Conservation (phyloP, 2,888 invertebrate genomes). For the Microdon myrmicae region DNA sequence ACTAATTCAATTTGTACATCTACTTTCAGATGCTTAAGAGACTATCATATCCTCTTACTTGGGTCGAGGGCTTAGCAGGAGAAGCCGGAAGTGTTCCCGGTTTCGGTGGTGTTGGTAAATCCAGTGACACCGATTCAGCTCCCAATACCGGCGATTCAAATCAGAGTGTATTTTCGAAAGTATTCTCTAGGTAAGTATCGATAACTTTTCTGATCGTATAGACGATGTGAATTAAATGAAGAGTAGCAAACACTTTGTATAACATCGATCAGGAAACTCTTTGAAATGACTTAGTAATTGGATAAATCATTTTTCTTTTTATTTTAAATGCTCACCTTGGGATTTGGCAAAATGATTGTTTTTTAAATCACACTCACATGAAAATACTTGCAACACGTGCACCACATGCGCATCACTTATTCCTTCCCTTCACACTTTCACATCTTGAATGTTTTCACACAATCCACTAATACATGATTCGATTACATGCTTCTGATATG, state of each 20-base stretch:
- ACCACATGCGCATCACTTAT: slow-evolving; percentile 8
- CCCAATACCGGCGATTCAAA: slow-evolving; percentile 69
- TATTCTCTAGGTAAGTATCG: slow-evolving; percentile 83
- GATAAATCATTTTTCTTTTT: slow-evolving; percentile 43
- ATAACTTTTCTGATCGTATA: neutral
- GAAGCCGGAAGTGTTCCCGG: slow-evolving; percentile 69
- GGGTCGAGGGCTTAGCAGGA: slow-evolving; percentile 89
- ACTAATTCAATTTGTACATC: neutral
- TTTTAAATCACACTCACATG: slow-evolving; percentile 16
- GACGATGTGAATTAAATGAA: slow-evolving; percentile 5
- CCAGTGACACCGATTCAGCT: slow-evolving; percentile 65
- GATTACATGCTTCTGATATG: slow-evolving; percentile 8
- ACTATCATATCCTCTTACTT: slow-evolving; percentile 88
- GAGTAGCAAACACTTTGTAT: slow-evolving; percentile 14
- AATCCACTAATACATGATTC: slow-evolving; percentile 12
- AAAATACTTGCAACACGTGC: slow-evolving; percentile 10
- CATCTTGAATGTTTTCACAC: slow-evolving; percentile 22
- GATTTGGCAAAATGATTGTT: slow-evolving; percentile 57
- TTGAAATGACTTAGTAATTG: slow-evolving; percentile 37
- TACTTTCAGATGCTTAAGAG: slow-evolving; percentile 86
- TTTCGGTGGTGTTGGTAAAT: slow-evolving; percentile 56
- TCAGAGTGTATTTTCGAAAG: slow-evolving; percentile 88
- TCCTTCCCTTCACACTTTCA: slow-evolving; percentile 47
- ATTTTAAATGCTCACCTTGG: slow-evolving; percentile 55
- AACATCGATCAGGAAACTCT: slow-evolving; percentile 18